phyloP scores from a whole-genome alignment of 2,797 vertebrate genomes.

The Sebastes alutus region DNA sequence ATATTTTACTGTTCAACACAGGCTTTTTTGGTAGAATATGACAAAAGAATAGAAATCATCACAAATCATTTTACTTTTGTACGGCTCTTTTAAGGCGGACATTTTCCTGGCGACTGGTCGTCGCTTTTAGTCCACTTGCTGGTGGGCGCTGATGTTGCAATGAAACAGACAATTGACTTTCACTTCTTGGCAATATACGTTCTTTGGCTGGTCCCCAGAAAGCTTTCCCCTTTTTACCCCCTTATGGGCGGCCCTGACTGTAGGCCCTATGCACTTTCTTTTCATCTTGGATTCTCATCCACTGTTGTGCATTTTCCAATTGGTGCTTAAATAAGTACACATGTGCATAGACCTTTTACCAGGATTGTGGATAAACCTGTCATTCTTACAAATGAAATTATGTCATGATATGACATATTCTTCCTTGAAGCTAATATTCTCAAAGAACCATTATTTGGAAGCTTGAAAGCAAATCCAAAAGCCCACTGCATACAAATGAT shows the following conservation, averaged over 20 bases:
- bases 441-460: neutral
- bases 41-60: no score
- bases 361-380: neutral
- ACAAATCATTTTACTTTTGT: no score
- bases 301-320: neutral
- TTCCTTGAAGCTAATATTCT: neutral
- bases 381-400: neutral
- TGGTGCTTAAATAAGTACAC: neutral
- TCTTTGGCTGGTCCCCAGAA: neutral
- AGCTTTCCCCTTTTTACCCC: neutral
- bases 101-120: no score
- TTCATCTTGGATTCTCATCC: neutral
- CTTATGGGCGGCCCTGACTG: neutral
- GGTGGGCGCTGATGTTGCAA: neutral
- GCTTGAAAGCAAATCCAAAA: neutral
- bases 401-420: neutral
- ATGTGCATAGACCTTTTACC: neutral
- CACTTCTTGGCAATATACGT: no score
- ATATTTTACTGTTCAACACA: no score
- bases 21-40: fast-evolving
- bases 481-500: neutral
- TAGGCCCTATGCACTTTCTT: neutral
- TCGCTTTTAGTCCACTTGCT: no score
- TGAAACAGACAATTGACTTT: no score
- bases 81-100: no score